Evolutionary conservation across 2,797 vertebrate species (phyloP), one percentile per base, ranked within the genome.

Genomic region (Bradypus variegatus): DNA sequence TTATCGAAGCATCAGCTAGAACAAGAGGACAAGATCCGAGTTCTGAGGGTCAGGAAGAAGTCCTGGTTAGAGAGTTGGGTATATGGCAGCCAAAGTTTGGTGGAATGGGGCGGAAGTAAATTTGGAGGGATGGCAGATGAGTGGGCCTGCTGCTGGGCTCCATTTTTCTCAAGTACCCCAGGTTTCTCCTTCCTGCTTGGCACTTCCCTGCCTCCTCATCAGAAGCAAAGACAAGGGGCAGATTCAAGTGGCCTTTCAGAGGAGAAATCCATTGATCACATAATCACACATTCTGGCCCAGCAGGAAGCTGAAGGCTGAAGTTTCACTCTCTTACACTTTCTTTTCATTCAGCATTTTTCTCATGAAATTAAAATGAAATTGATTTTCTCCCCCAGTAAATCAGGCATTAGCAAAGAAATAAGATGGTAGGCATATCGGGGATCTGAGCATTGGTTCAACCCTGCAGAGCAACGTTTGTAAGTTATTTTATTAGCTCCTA

Each of bases 361-460:
- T 94, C 86, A 75, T 81, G 85, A 93, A 95, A 96, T 90, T 95
- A 96, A 95, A 95, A 92, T 60, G 72, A 79, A 94, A 93, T 95
- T 91, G 93, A 95, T 95, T 86, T 90, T 91, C 81, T 93, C 31
- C 65, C 41, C 41, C 83, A 60, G 80, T 86, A 87, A 82, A 91
- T 93, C 86, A 93, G 84, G 60, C 89, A 87, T 70, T n/a, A 84
- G 69, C 77, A 93, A 89, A 76, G 60, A 27, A 91, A 88, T 48
- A 29, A 82, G 92, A 85, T 53, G 81, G 86, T 16, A 64, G 78
- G 58, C 29, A 38, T 33, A 58, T 10, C 38, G 27, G 77, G 78
- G 91, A 79, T 19, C 16, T 9, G 64, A 67, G 50, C 55, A 64
- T 72, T 93, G 92, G 73, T 93, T 88, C 84, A 45, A n/a, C 9